Conservation (phyloP, 92 coral and sea anemone species). For the Anthopleura xanthogrammica region DNA sequence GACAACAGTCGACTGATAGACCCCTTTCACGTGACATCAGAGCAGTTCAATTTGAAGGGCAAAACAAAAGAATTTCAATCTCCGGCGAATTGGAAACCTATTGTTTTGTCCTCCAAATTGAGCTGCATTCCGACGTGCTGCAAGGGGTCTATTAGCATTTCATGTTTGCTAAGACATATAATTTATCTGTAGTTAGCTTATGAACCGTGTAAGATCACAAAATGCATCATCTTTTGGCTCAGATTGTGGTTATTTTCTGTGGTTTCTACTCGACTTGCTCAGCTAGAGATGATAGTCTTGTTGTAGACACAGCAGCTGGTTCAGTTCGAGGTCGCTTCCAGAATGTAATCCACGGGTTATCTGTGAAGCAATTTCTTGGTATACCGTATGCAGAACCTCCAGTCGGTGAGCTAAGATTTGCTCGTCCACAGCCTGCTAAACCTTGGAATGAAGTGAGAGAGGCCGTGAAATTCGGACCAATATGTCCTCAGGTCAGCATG, state of each 20-base stretch:
- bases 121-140: no score
- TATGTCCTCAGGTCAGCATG: constrained; percentile 9
- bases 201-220: not conserved
- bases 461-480: constrained; percentile 6
- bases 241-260: not conserved
- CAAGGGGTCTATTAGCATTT: no score
- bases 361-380: not conserved
- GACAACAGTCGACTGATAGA: no score
- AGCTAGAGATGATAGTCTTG: not conserved
- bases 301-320: constrained; percentile 1
- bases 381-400: not conserved
- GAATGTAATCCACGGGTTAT: not conserved
- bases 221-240: not conserved
- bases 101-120: no score
- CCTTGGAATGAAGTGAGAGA: constrained; percentile 12
- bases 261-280: not conserved
- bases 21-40: no score
- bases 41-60: no score
- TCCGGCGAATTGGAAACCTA: no score
- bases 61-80: no score
- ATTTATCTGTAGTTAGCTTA: no score
- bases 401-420: constrained; percentile 5
- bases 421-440: not conserved
- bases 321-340: not conserved
- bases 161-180: no score